Evolutionary conservation across 2,888 invertebrate species (phyloP).

Genomic region (Brachyopa scutellaris): DNA sequence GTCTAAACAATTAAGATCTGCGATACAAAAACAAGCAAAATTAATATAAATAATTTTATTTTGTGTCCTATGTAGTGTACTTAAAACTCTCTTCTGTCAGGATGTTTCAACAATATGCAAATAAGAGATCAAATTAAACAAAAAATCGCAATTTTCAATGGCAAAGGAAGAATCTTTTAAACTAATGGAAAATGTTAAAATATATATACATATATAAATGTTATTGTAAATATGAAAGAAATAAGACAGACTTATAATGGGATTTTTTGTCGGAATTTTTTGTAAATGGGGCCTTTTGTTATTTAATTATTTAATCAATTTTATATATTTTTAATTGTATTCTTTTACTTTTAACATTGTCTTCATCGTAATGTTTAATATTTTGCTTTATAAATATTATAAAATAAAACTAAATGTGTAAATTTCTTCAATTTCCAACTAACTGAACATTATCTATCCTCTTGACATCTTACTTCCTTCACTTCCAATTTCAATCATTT

Average conservation of each 20-base stretch:
- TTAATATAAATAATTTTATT: slow-evolving; percentile 52
- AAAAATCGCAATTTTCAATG: slow-evolving; percentile 16
- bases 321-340: neutral
- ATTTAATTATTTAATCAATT: neutral
- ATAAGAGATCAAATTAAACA: slow-evolving; percentile 68
- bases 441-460: too few relatives aligned
- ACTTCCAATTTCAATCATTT: neutral
- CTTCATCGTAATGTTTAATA: neutral
- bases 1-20: slow-evolving; percentile 31
- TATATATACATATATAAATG: slow-evolving; percentile 20
- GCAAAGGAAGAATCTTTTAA: neutral
- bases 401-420: too few relatives aligned
- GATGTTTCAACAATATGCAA: slow-evolving; percentile 75
- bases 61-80: slow-evolving; percentile 74
- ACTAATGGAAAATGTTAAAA: slow-evolving; percentile 48
- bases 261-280: slow-evolving; percentile 10
- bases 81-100: slow-evolving; percentile 77
- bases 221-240: slow-evolving; percentile 50
- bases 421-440: too few relatives aligned
- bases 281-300: slow-evolving; percentile 19
- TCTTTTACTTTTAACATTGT: neutral
- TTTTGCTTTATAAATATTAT: too few relatives aligned
- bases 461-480: too few relatives aligned
- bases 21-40: slow-evolving; percentile 25
- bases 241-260: slow-evolving; percentile 36